Evolutionary conservation across 2,797 vertebrate species (phyloP).

Genomic region (Sebastes kiyomatsui): DNA sequence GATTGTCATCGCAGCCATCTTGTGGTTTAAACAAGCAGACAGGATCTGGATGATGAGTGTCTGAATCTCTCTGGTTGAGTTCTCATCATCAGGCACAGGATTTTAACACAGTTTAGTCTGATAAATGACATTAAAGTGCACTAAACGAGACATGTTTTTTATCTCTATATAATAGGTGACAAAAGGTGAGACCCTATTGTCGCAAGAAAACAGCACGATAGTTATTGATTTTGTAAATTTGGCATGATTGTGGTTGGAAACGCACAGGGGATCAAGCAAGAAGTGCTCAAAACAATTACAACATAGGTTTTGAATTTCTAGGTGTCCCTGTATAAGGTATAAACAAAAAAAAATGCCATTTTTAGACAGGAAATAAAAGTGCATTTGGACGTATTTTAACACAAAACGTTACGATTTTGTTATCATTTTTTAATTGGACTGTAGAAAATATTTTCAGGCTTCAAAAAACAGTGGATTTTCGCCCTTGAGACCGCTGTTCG

Average conservation of each 20-base stretch:
- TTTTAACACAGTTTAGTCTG: neutral
- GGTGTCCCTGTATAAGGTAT: neutral
- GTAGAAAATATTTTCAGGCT: too few species aligned
- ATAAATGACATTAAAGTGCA: neutral
- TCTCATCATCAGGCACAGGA: neutral
- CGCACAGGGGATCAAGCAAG: too few species aligned
- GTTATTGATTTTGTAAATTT: neutral
- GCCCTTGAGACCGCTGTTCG: too few species aligned
- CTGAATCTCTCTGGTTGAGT: neutral
- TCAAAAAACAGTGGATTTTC: too few species aligned
- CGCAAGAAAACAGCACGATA: neutral
- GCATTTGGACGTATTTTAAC: too few species aligned
- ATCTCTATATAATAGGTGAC: neutral
- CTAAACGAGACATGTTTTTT: neutral
- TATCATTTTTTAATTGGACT: too few species aligned
- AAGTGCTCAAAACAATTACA: neutral
- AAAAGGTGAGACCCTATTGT: neutral
- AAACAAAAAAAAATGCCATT: rapidly evolving
- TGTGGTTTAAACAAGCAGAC: neutral
- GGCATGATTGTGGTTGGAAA: neutral
- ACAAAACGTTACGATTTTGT: too few species aligned
- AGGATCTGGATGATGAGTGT: neutral
- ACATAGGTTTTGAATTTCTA: neutral
- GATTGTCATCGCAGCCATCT: conserved; percentile 31
- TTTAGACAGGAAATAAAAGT: too few species aligned